These are phyloP conservation scores for Maylandia zebra DNA, from an alignment of 2,113 vertebrate genomes.

Conservation along the genomic window DNA sequence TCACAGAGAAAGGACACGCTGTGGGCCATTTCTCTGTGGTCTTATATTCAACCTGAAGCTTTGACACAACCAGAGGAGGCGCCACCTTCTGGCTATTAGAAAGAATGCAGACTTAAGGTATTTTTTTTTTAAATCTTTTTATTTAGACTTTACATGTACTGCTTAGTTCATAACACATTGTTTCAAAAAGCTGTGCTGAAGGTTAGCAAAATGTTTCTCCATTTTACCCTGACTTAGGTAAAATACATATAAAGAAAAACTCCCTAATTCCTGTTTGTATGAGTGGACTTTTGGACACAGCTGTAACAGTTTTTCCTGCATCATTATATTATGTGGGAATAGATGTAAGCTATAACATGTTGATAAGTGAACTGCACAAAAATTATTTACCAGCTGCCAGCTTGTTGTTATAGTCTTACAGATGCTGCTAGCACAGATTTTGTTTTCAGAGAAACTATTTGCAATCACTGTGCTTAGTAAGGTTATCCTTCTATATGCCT, in stretches of 20 bases:
- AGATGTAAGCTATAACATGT: neutral
- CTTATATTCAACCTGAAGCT: neutral
- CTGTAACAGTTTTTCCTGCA: neutral
- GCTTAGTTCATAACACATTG: neutral
- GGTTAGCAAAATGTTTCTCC: neutral
- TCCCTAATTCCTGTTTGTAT: neutral
- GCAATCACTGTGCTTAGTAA: neutral
- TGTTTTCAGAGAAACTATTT: neutral
- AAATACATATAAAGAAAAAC: neutral
- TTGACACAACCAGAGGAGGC: neutral
- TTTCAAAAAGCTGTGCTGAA: neutral
- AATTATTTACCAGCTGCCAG: neutral
- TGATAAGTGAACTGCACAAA: neutral
- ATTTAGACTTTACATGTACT: neutral
- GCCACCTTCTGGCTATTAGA: neutral
- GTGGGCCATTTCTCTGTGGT: neutral
- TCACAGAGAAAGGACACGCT: neutral
- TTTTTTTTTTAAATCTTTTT: neutral
- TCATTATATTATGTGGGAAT: neutral
- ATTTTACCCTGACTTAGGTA: neutral
- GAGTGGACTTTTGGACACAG: neutral
- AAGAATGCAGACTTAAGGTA: neutral
- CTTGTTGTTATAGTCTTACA: neutral
- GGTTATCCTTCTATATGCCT: neutral
- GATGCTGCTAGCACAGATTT: neutral